Evolutionary conservation across 2,113 vertebrate species (phyloP), one percentile per base, ranked within the genome.

Genomic region (Theristicus caerulescens): DNA sequence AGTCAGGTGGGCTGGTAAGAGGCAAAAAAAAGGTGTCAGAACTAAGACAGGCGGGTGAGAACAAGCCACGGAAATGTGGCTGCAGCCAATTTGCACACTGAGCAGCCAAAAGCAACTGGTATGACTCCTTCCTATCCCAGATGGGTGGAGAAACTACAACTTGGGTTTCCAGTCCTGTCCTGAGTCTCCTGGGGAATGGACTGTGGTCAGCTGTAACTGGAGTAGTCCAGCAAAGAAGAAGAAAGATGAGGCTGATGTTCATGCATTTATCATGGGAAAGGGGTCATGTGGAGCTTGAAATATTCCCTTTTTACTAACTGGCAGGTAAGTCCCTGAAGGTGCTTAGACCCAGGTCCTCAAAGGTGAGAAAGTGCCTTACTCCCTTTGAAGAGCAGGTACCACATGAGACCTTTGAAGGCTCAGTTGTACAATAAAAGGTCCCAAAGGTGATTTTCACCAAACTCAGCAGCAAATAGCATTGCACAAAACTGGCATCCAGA

Each of bases 1-100:
- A 69, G 49, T 86, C 79, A 90, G 92, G 94, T 96, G 90, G 94
- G 74, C 40, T 22, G 92, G 85, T 55, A 67, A 82, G 54, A 92
- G 36, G 57, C 13, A 51, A 14, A 42, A 52, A 66, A 38, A 78
- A n/a, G 44, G 64, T 54, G 77, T 62, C 77, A 32, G 94, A 66
- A 15, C 59, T 6, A 57, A 72, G 58, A 7, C 34, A 79, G 61
- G 65, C 6, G 40, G 88, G 90, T 85, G 92, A 95, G 95, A 97
- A 95, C 62, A 90, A 95, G 71, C 90, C 96, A 90, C n/a, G 14
- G 94, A 93, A 88, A 92, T 0, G 85, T 2, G 59, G 46, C 66
- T 1, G 0, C 32, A 11, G 95, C 94, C 94, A 89, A 87, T 51
- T 19, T 19, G 64, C 11, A 1, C 4, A 3, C 0, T 32, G 47